Evolutionary conservation across 1,140 invertebrate species (phyloP), one percentile per base, ranked within the genome.

Genomic region (Bombus pascuorum): DNA sequence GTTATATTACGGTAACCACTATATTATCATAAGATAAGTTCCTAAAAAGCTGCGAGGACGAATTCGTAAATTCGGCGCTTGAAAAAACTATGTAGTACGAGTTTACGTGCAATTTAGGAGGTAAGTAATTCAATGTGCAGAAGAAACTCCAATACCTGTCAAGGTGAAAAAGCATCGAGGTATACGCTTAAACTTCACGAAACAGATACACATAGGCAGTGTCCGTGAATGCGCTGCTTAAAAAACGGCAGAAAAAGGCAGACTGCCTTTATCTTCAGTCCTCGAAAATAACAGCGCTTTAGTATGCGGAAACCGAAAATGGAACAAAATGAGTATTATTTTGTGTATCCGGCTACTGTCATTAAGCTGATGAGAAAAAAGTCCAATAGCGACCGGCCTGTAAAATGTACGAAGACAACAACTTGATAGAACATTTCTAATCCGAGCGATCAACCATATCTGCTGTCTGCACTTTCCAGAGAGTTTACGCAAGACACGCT

Each of bases 351-450:
- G 37, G 15, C 53, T 13, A 28, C n/a, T 42, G 42, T 28, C 68
- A 84, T 72, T 66, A 42, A 44, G 62, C 42, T 53, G 39, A 89
- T 81, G 59, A 59, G 65, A 59, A 80, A 62, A 73, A 80, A 85
- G 70, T n/a, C 82, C 53, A 12, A 80, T 87, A 57, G 57, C 53
- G 37, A 22, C 59, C 65, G 25, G 65, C 70, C 34, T 44, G 4
- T 37, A 37, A 68, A 79, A 66, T n/a, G 5, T 53, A 28, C 18
- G 28, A 53, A 83, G 65, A 39, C 34, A 44, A 65, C 62, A 22
- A 32, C 71, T 47, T 53, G 47, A 78, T 39, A 28, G 12, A 71
- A 53, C 37, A 2, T 68, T 32, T 34, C 22, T 25, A n/a, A 53
- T 47, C 42, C 2, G 1, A 44, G 6, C 76, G 37, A 68, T 3